These are phyloP conservation scores for Eupithecia exiguata DNA, from an alignment of 2,888 invertebrate genomes.

Conservation along the genomic window DNA sequence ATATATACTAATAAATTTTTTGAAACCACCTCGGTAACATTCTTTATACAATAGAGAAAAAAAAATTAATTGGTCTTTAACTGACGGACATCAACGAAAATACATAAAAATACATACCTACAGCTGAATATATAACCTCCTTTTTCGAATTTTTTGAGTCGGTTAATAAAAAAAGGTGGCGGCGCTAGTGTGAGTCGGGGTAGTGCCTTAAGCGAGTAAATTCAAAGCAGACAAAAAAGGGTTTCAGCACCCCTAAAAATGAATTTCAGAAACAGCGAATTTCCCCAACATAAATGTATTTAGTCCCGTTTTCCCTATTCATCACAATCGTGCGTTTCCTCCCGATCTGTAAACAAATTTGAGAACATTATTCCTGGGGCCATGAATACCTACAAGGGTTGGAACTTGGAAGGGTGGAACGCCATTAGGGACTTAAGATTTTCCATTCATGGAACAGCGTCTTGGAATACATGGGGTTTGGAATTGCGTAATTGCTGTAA, in stretches of 20 bases:
- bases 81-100: no score
- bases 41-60: no score
- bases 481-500: slow-evolving; percentile 64
- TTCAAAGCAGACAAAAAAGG: slow-evolving; percentile 9
- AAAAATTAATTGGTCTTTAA: no score
- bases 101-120: no score
- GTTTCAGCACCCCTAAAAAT: slow-evolving; percentile 21
- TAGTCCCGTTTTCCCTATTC: slow-evolving; percentile 47
- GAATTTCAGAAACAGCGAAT: slow-evolving; percentile 38
- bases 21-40: no score
- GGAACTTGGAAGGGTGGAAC: slow-evolving; percentile 62
- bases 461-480: slow-evolving; percentile 66
- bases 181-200: no score
- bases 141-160: no score
- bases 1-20: no score
- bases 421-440: slow-evolving; percentile 71
- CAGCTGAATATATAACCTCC: no score
- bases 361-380: slow-evolving; percentile 76
- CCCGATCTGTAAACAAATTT: slow-evolving; percentile 81
- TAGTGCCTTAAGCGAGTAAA: not conserved
- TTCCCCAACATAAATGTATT: slow-evolving; percentile 48
- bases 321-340: slow-evolving; percentile 53
- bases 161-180: no score
- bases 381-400: slow-evolving; percentile 67
- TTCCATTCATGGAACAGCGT: slow-evolving; percentile 73